Evolutionary conservation across 2,888 invertebrate genomes (phyloP).

Genomic region (Parnassius orleans): DNA sequence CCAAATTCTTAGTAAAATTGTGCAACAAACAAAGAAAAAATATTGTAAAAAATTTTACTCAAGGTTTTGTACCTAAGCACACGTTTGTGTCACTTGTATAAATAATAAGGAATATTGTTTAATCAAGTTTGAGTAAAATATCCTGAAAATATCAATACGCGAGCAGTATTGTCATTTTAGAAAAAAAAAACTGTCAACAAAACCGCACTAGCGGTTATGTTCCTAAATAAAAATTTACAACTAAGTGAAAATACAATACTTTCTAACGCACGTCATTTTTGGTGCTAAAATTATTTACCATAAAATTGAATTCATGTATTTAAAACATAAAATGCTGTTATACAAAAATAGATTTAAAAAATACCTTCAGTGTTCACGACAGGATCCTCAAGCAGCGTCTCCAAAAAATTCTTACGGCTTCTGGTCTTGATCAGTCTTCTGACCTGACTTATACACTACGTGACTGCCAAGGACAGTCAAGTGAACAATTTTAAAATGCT

Average conservation of each 20-base stretch:
- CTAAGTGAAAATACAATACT: constrained; percentile 12
- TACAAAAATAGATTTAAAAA: constrained; percentile 77
- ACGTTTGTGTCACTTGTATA: background rate
- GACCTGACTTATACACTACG: constrained; percentile 81
- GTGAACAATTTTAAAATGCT: constrained; percentile 79
- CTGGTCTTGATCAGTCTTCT: constrained; percentile 78
- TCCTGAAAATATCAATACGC: background rate
- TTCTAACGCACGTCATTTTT: constrained; percentile 15
- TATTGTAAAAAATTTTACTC: too few relatives aligned
- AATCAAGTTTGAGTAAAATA: constrained; percentile 8
- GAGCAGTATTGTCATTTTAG: constrained; percentile 1
- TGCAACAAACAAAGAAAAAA: constrained; percentile 32
- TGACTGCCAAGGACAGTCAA: constrained; percentile 80
- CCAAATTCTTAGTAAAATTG: constrained; percentile 36
- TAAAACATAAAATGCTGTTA: constrained; percentile 58
- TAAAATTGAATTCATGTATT: constrained; percentile 23
- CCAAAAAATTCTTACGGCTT: constrained; percentile 76
- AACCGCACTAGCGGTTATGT: constrained; percentile 5
- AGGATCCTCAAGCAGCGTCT: constrained; percentile 75
- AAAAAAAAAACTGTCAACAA: constrained; percentile 7
- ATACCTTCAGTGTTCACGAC: constrained; percentile 76
- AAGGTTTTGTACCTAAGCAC: too few relatives aligned
- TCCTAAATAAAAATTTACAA: constrained; percentile 13
- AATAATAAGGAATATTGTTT: constrained; percentile 6
- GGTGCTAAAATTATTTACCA: constrained; percentile 10